These are phyloP conservation scores for Hippocampus mohnikei DNA, from an alignment of 2,113 vertebrate genomes.

Conservation along the genomic window DNA sequence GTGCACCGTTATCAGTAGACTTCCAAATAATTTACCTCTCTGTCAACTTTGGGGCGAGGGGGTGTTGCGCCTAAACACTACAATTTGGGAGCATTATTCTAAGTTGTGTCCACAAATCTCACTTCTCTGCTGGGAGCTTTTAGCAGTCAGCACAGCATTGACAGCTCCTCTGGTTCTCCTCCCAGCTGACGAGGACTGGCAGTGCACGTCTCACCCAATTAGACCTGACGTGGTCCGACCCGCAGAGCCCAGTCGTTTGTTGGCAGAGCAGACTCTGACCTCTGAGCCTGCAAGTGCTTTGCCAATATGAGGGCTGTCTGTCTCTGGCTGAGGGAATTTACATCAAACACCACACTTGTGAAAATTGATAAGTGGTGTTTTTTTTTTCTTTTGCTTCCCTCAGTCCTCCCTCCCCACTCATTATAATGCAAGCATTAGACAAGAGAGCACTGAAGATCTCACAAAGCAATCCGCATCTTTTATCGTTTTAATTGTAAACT, in stretches of 20 bases:
- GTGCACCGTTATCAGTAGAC: not conserved
- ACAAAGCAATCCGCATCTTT: not conserved
- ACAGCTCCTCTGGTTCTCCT: conserved; percentile 63
- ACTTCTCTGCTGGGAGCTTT: conserved; percentile 60
- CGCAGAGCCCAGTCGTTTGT: conserved; percentile 37
- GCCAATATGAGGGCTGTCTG: conserved; percentile 30
- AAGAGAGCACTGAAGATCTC: not conserved
- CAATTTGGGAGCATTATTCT: conserved; percentile 38
- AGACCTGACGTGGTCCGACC: conserved; percentile 62
- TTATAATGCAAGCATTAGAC: not conserved
- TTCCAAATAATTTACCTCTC: not conserved
- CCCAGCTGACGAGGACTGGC: conserved; percentile 64
- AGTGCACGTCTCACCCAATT: conserved; percentile 66
- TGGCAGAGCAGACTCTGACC: conserved; percentile 54
- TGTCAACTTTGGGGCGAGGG: conserved; percentile 2
- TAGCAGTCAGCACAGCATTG: conserved; percentile 46
- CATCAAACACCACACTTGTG: conserved; percentile 8
- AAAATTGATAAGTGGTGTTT: conserved; percentile 1
- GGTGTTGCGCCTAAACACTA: conserved; percentile 30
- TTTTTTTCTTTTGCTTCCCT: not conserved
- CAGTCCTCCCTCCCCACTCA: not conserved
- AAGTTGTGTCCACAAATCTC: conserved; percentile 43
- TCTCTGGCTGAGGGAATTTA: conserved; percentile 6
- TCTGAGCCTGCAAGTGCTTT: conserved; percentile 42
- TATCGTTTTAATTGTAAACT: not conserved